Conservation (phyloP, 2,113 vertebrate genomes). For the Globicephala melas region DNA sequence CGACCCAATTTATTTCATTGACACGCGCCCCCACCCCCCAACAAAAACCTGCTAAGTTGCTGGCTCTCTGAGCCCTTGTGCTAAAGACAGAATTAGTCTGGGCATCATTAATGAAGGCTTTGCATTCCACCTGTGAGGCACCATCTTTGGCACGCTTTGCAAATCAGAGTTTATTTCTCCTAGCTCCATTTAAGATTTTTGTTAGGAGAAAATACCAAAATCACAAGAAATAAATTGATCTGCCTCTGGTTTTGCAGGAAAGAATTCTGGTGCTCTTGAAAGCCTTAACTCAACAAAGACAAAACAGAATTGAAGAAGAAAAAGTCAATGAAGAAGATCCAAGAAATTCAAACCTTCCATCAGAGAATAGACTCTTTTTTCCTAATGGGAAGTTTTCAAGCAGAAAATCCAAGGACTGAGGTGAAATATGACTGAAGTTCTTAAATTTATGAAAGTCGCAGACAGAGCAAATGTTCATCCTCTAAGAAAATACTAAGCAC, state of each 20-base stretch:
- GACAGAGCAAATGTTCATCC: not conserved
- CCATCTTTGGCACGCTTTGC: not conserved
- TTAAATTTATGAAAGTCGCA: not conserved
- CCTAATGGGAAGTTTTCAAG: not conserved
- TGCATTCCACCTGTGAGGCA: not conserved
- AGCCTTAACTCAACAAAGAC: not conserved
- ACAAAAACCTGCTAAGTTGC: not conserved
- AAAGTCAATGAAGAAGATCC: not conserved
- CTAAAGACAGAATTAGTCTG: not conserved
- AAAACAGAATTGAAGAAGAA: not conserved
- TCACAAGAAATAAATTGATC: not conserved
- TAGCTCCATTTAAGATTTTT: not conserved
- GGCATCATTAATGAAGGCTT: not conserved
- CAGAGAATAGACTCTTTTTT: not conserved
- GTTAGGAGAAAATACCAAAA: constrained; percentile 22
- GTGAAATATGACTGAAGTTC: not conserved
- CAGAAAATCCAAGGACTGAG: not conserved
- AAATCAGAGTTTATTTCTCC: not conserved
- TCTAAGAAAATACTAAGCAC: constrained; percentile 6
- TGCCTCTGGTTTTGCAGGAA: constrained; percentile 1
- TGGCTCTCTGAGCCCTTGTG: not conserved
- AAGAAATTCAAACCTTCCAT: not conserved
- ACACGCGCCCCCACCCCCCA: not conserved
- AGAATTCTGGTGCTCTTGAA: not conserved
- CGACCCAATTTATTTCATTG: not conserved